Conservation (phyloP, 2,888 invertebrate genomes). For the Blomia tropicalis region DNA sequence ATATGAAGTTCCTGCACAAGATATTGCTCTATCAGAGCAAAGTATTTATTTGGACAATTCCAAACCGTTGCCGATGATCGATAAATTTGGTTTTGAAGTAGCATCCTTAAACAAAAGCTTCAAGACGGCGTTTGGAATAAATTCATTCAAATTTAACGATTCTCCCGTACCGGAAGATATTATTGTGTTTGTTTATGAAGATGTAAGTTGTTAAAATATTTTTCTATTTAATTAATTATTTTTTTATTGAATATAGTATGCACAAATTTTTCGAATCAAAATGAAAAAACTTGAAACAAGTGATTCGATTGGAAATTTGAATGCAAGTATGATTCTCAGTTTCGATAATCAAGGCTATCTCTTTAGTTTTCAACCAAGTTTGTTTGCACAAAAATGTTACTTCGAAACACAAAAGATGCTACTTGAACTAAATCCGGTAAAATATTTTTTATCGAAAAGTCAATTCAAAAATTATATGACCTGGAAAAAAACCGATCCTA, state of each 20-base stretch:
- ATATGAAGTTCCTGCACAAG: not conserved
- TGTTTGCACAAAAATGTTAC: not conserved
- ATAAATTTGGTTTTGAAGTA: not conserved
- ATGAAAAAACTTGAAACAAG: not conserved
- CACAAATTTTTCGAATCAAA: not conserved
- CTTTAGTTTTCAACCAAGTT: not conserved
- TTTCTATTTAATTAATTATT: not conserved
- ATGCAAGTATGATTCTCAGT: not conserved
- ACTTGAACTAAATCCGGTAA: not conserved
- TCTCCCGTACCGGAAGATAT: not conserved
- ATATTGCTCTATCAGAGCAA: not conserved
- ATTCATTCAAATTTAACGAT: not conserved
- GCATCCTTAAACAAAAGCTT: not conserved
- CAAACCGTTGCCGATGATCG: not conserved
- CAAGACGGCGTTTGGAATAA: not conserved
- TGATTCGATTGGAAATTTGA: not conserved
- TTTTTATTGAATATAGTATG: not conserved
- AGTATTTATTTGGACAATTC: not conserved
- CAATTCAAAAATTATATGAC: not conserved
- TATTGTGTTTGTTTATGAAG: not conserved
- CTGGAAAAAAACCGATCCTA: not conserved
- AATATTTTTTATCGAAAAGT: not conserved
- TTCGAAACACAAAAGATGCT: not conserved
- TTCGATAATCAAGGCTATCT: slow-evolving; percentile 2
- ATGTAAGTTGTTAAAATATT: not conserved